Evolutionary conservation across 2,113 vertebrate species (phyloP).

Genomic region (Ammospiza nelsoni): DNA sequence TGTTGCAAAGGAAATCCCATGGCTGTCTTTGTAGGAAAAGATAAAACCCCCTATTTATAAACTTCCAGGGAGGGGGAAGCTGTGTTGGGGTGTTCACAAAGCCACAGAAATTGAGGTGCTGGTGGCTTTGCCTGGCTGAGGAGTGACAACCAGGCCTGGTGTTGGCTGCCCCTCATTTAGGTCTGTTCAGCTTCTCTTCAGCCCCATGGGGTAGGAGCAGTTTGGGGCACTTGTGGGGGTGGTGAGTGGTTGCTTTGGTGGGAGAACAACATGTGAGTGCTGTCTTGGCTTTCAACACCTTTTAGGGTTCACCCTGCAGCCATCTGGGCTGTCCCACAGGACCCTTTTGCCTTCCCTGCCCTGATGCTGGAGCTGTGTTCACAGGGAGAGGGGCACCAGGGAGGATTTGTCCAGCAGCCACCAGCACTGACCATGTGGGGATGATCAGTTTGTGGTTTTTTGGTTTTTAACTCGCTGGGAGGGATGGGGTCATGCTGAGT

Average conservation of each 20-base stretch:
- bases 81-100: fast-evolving
- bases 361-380: fast-evolving
- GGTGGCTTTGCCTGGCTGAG: not conserved
- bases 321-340: not conserved
- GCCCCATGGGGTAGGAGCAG: fast-evolving
- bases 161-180: not conserved
- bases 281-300: not conserved
- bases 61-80: not conserved
- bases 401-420: fast-evolving
- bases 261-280: not conserved
- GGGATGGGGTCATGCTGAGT: not conserved
- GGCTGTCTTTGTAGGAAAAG: slow-evolving; percentile 7
- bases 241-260: not conserved
- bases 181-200: not conserved
- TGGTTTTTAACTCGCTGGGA: not conserved
- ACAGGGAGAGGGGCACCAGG: not conserved
- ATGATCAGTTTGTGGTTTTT: not conserved
- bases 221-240: not conserved
- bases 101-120: not conserved
- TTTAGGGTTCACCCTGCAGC: not conserved
- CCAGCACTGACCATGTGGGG: not conserved
- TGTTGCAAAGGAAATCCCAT: slow-evolving; percentile 32
- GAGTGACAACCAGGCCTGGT: not conserved
- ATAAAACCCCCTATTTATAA: slow-evolving; percentile 13
- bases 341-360: not conserved